A percentile compares a stretch with the other conserved stretches of the same genome.
Evolutionary conservation across 2,113 vertebrate species (phyloP).

Genomic region (Alexandromys fortis): DNA sequence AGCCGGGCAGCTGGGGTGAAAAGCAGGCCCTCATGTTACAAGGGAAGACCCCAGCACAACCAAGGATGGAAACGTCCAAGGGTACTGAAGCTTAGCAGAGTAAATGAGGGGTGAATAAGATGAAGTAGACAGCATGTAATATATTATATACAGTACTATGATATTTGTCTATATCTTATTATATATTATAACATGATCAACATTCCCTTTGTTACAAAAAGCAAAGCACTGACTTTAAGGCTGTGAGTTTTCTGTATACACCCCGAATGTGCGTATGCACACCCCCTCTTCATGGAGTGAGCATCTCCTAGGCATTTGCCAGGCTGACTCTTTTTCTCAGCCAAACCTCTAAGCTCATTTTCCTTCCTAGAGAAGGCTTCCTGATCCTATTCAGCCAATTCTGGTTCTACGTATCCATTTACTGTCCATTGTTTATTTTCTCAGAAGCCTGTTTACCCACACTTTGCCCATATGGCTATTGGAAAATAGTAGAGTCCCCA

Average conservation of each 20-base stretch:
- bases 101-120: background rate
- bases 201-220: background rate
- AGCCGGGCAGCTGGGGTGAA: too few species aligned
- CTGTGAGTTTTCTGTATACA: background rate
- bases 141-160: background rate
- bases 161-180: background rate
- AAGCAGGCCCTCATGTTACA: too few species aligned
- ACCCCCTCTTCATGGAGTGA: background rate
- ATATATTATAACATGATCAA: background rate
- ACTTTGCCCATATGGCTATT: background rate
- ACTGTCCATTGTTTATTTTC: background rate
- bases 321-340: background rate
- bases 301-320: background rate
- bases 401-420: rapidly evolving
- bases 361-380: background rate
- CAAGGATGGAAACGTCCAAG: background rate
- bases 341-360: background rate
- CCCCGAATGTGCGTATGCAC: rapidly evolving
- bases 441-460: background rate
- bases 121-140: background rate
- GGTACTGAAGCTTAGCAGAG: background rate
- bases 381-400: background rate
- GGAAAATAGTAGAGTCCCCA: background rate
- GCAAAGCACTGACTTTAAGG: background rate
- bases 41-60: background rate